Conservation (phyloP, 2,888 invertebrate species). For the Oscheius sp. region DNA sequence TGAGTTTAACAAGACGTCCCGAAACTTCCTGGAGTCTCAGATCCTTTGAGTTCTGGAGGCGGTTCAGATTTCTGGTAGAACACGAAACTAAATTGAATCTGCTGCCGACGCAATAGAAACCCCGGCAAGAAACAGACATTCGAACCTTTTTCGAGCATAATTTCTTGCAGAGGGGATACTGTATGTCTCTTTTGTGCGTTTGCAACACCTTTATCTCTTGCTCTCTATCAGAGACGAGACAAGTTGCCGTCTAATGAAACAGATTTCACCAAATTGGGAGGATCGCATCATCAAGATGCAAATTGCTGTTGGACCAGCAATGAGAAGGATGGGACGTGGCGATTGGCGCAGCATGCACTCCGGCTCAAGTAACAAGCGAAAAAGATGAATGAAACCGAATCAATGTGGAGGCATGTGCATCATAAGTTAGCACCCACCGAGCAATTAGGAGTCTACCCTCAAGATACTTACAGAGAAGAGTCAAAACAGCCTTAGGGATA, state of each 20-base stretch:
- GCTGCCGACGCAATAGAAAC: slow-evolving; percentile 7
- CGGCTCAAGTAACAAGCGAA: slow-evolving; percentile 35
- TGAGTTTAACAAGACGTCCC: neutral
- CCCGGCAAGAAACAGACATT: slow-evolving; percentile 1
- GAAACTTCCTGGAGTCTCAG: neutral
- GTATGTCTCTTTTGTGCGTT: neutral
- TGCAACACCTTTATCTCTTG: neutral
- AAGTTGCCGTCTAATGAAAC: slow-evolving; percentile 13
- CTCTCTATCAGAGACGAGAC: neutral
- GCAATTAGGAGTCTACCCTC: slow-evolving; percentile 30
- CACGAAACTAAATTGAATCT: slow-evolving; percentile 32
- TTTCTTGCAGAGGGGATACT: neutral
- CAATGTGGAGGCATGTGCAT: slow-evolving; percentile 37
- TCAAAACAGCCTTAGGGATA: slow-evolving; percentile 27
- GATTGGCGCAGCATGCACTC: slow-evolving; percentile 22
- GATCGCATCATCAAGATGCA: slow-evolving; percentile 34
- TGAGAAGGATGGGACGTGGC: slow-evolving; percentile 24
- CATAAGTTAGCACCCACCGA: slow-evolving; percentile 36
- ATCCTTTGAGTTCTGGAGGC: slow-evolving; percentile 1
- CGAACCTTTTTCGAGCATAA: neutral
- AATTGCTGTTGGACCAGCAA: slow-evolving; percentile 30
- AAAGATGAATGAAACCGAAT: slow-evolving; percentile 36
- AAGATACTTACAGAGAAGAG: neutral
- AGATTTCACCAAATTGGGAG: slow-evolving; percentile 10
- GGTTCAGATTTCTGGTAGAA: slow-evolving; percentile 34